A percentile compares a stretch with the other conserved stretches of the same genome.
phyloP scores from a whole-genome alignment of 2,113 vertebrate genomes.

The Entomyzon cyanotis region DNA sequence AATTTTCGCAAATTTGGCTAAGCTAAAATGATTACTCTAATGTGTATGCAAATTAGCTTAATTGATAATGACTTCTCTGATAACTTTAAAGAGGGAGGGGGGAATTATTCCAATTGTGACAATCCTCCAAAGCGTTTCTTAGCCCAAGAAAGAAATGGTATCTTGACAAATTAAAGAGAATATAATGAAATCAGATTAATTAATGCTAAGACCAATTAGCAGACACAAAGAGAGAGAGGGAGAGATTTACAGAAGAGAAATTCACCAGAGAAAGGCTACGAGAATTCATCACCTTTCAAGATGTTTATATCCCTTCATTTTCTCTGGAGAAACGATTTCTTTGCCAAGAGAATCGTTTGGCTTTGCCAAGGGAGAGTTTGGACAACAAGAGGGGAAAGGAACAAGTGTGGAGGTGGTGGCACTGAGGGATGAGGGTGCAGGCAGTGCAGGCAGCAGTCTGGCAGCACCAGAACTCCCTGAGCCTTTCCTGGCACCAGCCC shows the following conservation, averaged over 20 bases:
- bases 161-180: conserved; percentile 78
- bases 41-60: conserved; percentile 76
- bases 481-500: not conserved
- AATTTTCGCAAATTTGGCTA: conserved; percentile 77
- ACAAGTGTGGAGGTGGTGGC: accelerated
- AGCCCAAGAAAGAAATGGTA: conserved; percentile 66
- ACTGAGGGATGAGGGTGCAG: not conserved
- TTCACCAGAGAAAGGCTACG: conserved; percentile 32
- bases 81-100: conserved; percentile 52
- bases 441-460: not conserved
- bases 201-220: conserved; percentile 79
- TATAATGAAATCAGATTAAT: conserved; percentile 81
- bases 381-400: accelerated
- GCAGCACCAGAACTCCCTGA: not conserved
- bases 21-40: conserved; percentile 78
- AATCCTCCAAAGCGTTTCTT: conserved; percentile 65
- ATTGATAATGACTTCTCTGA: conserved; percentile 73
- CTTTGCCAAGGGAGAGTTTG: not conserved
- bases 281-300: conserved; percentile 49
- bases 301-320: not conserved
- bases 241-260: conserved; percentile 57
- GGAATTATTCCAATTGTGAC: conserved; percentile 61
- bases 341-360: accelerated
- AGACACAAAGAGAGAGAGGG: conserved; percentile 48
- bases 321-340: accelerated